A percentile compares a stretch with the other conserved stretches of the same genome.
Evolutionary conservation across 35 echinoderm and acorn worm genomes (phyloP).

Genomic region (Apostichopus parvimensis): DNA sequence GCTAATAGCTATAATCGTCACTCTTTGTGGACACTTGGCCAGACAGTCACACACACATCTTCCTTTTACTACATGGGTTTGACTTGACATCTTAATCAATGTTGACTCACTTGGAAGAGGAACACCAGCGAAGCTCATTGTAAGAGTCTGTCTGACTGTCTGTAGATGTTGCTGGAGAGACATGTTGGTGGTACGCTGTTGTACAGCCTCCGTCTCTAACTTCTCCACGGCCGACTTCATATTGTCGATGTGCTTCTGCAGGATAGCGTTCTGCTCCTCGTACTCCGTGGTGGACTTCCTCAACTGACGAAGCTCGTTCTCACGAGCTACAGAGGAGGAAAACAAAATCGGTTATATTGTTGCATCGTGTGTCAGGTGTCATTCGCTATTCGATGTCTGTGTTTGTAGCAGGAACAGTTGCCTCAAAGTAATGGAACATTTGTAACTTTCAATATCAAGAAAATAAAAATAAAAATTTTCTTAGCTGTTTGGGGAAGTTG

Average conservation of each 20-base stretch:
- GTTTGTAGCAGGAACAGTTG: no score
- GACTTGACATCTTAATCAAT: no score
- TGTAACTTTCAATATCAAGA: no score
- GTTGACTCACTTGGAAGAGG: conserved; percentile 80
- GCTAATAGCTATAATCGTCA: no score
- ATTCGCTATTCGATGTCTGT: no score
- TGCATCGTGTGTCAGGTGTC: background rate
- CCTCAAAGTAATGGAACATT: no score
- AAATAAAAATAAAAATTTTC: no score
- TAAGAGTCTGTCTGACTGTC: conserved; percentile 70
- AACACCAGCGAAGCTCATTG: conserved; percentile 84
- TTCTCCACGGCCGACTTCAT: conserved; percentile 97
- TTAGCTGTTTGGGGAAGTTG: no score
- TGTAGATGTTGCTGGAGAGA: conserved; percentile 88
- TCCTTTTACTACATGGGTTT: no score
- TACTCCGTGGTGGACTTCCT: conserved; percentile 98
- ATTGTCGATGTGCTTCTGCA: conserved; percentile 99
- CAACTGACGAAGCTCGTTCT: conserved; percentile 94
- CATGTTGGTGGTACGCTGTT: conserved; percentile 96
- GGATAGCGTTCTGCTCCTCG: conserved; percentile 97
- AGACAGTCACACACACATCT: no score
- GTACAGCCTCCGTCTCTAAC: conserved; percentile 90
- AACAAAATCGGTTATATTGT: background rate
- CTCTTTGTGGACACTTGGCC: no score
- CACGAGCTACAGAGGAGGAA: conserved; percentile 59